A percentile compares a stretch with the other conserved stretches of the same genome.
Conservation (phyloP, 2,888 invertebrate genomes). For the Noctuana brunneofusca region DNA sequence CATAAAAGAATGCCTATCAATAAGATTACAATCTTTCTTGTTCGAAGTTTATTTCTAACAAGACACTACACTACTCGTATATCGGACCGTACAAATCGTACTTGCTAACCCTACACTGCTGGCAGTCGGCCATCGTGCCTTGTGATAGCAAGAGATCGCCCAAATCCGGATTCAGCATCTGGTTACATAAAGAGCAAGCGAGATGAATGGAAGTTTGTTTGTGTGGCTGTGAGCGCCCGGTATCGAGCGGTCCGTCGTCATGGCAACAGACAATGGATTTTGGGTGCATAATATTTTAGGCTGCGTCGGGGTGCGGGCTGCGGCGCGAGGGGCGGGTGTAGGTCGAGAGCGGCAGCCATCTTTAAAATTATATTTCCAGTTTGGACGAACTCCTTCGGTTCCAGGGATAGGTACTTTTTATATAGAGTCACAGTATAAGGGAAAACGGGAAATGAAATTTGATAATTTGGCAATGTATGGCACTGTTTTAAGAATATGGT, state of each 20-base stretch:
- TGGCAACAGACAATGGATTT: constrained; percentile 83
- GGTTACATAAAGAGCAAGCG: constrained; percentile 69
- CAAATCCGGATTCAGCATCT: constrained; percentile 69
- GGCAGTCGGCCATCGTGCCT: constrained; percentile 72
- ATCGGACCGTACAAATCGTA: constrained; percentile 50
- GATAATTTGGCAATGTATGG: background rate
- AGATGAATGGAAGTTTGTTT: constrained; percentile 72
- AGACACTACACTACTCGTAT: constrained; percentile 53
- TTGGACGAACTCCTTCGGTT: constrained; percentile 73
- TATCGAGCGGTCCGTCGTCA: constrained; percentile 80
- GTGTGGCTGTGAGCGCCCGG: constrained; percentile 61
- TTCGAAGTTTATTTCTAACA: constrained; percentile 70
- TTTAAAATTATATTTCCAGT: constrained; percentile 82
- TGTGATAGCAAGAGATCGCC: constrained; percentile 62
- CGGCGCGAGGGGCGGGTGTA: constrained; percentile 59
- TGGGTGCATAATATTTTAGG: constrained; percentile 84
- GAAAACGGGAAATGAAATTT: constrained; percentile 37
- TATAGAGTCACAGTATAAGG: constrained; percentile 56
- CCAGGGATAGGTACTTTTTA: constrained; percentile 60
- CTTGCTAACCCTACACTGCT: constrained; percentile 72
- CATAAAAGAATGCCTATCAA: background rate
- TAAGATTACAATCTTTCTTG: constrained; percentile 46
- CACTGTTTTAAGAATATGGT: background rate
- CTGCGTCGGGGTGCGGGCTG: constrained; percentile 66
- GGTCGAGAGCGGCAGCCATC: constrained; percentile 75